Percentiles rank a stretch among this genome's conserved stretches.
These are phyloP conservation scores for Glaucomys volans DNA, from an alignment of 2,113 vertebrate species.

Conservation along the genomic window DNA sequence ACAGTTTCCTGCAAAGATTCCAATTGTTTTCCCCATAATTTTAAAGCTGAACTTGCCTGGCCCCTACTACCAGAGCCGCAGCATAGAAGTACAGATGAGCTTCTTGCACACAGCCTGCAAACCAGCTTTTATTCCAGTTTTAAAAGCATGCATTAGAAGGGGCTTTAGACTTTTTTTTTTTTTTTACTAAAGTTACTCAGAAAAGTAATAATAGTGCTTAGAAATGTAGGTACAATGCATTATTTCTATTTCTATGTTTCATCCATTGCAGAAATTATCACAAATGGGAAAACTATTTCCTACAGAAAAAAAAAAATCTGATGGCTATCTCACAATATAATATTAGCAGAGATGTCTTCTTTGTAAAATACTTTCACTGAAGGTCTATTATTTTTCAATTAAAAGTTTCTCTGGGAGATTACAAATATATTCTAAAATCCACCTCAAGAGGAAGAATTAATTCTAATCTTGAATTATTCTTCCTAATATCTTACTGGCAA, in stretches of 20 bases:
- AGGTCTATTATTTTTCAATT: background rate
- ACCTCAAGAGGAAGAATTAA: conserved; percentile 20
- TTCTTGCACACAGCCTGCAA: background rate
- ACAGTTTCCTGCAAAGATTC: background rate
- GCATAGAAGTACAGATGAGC: background rate
- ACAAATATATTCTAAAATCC: conserved; percentile 58
- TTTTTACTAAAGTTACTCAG: background rate
- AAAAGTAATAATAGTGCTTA: background rate
- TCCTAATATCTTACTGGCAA: background rate
- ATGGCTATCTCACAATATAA: background rate
- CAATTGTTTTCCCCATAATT: background rate
- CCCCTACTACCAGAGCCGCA: accelerated
- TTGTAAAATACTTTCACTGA: conserved; percentile 9
- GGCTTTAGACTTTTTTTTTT: background rate
- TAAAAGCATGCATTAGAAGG: background rate
- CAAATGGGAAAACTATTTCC: background rate
- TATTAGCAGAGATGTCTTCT: background rate
- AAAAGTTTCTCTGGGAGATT: background rate
- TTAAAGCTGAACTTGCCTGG: background rate
- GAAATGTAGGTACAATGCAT: background rate
- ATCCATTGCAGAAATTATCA: conserved; percentile 9
- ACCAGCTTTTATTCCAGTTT: background rate
- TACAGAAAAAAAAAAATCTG: background rate
- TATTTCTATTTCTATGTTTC: background rate
- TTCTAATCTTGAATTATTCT: background rate